Evolutionary conservation across 2,888 invertebrate species (phyloP), one percentile per base, ranked within the genome.

Genomic region (Brenthis ino): DNA sequence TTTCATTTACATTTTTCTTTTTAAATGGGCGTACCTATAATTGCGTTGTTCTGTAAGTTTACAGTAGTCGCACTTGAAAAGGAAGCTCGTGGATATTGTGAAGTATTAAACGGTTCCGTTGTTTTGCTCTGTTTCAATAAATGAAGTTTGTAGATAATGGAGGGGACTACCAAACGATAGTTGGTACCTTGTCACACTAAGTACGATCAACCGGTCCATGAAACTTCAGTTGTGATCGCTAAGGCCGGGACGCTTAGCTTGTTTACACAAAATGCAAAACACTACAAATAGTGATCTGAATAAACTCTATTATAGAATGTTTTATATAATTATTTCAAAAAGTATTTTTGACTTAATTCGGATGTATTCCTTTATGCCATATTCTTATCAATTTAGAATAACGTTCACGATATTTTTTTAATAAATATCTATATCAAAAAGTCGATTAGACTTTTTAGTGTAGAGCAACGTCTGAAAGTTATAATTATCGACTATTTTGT

Each of bases 231-330:
- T 50, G 55, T 50, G 57, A 70, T 57, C 33, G 20, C 64, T 54
- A 64, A 66, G 50, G 50, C 12, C 60, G 54, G 54, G 53, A 63
- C 64, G 57, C 65, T 67, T 67, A 74, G 57, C 72, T 56, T 68
- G 72, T 68, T 80, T 80, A 79, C 80, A 81, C 80, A 82, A 83
- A 81, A 81, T 77, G 80, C 77, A 74, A 79, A 81, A 80, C 80
- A 81, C 82, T 84, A 81, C 80, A 80, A 82, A 85, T 83, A 80
- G 79, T 81, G 78, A 85, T 84, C 75, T 72, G 72, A 74, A 76
- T 77, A 80, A 81, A 78, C 78, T 75, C 12, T 54, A 28, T 28
- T 55, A 13, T 13, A 55, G 28, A 55, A 14, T 14, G 13, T 13
- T 28, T 14, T 55, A 4, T 28, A 28, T 28, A 14, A 0, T n/a